Evolutionary conservation across 2,888 invertebrate genomes (phyloP).

Genomic region (Pollenia angustigena): DNA sequence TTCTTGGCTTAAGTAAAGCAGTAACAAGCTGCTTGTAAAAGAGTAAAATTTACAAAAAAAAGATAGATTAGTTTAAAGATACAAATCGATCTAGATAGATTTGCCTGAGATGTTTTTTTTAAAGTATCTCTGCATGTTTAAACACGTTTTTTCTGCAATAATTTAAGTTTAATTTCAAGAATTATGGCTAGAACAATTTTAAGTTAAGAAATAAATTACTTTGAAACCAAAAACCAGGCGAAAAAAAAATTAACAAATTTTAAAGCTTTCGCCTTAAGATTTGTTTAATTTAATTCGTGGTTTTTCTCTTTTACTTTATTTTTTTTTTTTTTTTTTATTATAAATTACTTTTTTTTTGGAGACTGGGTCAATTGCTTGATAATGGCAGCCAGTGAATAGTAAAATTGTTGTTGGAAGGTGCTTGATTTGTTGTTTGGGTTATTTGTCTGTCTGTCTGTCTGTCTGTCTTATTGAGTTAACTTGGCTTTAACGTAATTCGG

Average conservation of each 20-base stretch:
- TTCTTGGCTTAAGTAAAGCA: background rate
- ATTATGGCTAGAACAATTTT: constrained; percentile 49
- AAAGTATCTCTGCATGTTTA: background rate
- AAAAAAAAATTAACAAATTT: constrained; percentile 11
- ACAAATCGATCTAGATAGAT: constrained; percentile 45
- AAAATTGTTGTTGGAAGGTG: constrained; percentile 48
- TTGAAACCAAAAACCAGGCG: constrained; percentile 5
- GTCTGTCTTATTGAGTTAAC: constrained; percentile 33
- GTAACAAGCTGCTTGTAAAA: background rate
- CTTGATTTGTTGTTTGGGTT: constrained; percentile 29
- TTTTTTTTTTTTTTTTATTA: constrained; percentile 15
- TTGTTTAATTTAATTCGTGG: constrained; percentile 46
- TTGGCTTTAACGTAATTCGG: constrained; percentile 66
- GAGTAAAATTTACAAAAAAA: no score
- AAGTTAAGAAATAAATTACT: constrained; percentile 58
- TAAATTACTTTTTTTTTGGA: constrained; percentile 26
- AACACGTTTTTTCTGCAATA: constrained; percentile 39
- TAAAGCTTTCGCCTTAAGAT: constrained; percentile 62
- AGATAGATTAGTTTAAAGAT: constrained; percentile 20
- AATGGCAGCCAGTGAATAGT: constrained; percentile 61
- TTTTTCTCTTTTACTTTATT: background rate
- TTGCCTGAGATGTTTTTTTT: constrained; percentile 10
- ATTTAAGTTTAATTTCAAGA: background rate
- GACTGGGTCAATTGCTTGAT: constrained; percentile 73
- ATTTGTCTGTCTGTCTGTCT: constrained; percentile 23